A percentile compares a stretch with the other conserved stretches of the same genome.
Evolutionary conservation across 2,113 vertebrate genomes (phyloP).

Genomic region (Panurus biarmicus): DNA sequence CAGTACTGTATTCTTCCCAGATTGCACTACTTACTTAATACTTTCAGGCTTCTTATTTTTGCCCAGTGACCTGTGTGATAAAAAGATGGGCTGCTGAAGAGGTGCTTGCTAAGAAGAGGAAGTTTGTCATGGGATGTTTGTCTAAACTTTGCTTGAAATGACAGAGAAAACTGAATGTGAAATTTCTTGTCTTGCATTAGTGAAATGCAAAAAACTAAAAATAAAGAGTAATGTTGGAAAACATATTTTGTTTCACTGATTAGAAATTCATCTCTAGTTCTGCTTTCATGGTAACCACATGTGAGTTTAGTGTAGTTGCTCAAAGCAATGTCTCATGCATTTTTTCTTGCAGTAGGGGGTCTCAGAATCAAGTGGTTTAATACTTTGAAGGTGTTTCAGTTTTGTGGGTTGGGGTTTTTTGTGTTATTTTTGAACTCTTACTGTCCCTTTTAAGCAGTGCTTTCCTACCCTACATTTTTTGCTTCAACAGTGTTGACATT

Average conservation of each 20-base stretch:
- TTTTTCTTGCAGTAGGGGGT: not conserved
- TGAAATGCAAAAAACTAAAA: not conserved
- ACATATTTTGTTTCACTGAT: not conserved
- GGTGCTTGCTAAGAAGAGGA: not conserved
- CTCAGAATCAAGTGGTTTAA: not conserved
- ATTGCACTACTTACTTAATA: not conserved
- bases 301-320: not conserved
- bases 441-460: not conserved
- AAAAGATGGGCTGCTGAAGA: not conserved
- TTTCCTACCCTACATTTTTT: not conserved
- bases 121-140: not conserved
- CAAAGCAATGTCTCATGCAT: not conserved
- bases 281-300: not conserved
- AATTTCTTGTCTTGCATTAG: not conserved
- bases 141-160: not conserved
- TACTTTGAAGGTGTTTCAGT: not conserved
- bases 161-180: not conserved
- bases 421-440: not conserved
- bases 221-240: not conserved
- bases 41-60: not conserved
- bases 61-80: not conserved
- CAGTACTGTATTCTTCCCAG: not conserved
- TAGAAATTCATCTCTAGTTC: not conserved
- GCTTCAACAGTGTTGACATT: not conserved
- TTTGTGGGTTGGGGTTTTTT: accelerated